phyloP scores from a whole-genome alignment of 2,888 invertebrate genomes.

The Acanthosepion lycidas region DNA sequence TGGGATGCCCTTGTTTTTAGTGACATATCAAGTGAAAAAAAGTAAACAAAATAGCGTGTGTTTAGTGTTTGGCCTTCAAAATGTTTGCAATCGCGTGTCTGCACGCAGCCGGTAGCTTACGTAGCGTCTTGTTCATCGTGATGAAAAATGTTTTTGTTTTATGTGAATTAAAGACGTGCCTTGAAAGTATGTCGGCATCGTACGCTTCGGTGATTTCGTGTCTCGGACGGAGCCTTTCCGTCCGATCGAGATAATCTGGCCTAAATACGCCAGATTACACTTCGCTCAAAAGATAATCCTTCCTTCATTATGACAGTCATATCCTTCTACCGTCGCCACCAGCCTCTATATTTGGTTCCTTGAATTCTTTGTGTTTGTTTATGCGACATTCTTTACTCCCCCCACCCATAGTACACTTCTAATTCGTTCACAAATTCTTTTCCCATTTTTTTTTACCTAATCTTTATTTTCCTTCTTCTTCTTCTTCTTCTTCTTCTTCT shows the following conservation, averaged over 20 bases:
- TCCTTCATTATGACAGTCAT: neutral
- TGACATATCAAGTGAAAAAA: no score
- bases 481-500: neutral
- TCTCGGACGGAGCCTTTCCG: neutral
- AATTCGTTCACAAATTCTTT: neutral
- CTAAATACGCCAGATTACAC: conserved; percentile 14
- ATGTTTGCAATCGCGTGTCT: neutral
- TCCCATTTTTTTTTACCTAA: neutral
- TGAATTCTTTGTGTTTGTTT: neutral
- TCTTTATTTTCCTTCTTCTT: neutral
- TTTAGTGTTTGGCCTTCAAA: neutral
- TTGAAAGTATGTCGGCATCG: neutral
- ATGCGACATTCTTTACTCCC: neutral
- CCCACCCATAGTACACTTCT: no score
- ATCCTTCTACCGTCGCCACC: neutral
- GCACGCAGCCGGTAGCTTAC: neutral
- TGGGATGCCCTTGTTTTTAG: neutral
- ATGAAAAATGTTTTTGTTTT: neutral
- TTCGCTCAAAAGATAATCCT: conserved; percentile 8
- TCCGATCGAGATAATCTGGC: conserved; percentile 8
- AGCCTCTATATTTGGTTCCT: neutral
- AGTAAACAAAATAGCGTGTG: neutral
- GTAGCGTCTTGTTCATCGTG: neutral
- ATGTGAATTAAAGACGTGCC: neutral
- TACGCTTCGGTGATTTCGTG: neutral